These are phyloP conservation scores for Xyrauchen texanus DNA, from an alignment of 2,113 vertebrate genomes.

Conservation along the genomic window DNA sequence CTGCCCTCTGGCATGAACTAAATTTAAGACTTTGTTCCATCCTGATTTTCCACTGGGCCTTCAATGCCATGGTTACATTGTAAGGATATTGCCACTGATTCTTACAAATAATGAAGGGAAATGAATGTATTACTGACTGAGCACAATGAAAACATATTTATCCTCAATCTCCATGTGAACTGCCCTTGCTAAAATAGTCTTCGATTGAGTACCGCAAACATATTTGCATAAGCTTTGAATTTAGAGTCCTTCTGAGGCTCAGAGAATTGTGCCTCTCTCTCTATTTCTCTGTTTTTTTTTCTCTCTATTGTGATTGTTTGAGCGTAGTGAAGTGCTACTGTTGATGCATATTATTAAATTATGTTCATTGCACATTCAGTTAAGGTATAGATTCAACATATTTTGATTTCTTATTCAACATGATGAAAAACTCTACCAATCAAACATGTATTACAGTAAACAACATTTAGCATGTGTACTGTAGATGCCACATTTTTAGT, in stretches of 20 bases:
- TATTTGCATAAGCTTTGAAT: slow-evolving; percentile 38
- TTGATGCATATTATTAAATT: slow-evolving; percentile 46
- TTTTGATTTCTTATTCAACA: too few species aligned
- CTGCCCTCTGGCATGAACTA: slow-evolving; percentile 52
- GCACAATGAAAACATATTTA: slow-evolving; percentile 47
- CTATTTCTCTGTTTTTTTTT: background rate
- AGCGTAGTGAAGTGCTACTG: slow-evolving; percentile 35
- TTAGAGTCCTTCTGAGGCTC: slow-evolving; percentile 32
- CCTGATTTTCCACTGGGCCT: slow-evolving; percentile 43
- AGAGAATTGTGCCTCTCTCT: background rate
- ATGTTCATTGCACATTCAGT: too few species aligned
- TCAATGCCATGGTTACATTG: slow-evolving; percentile 51
- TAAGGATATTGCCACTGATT: slow-evolving; percentile 51
- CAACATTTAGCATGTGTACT: too few species aligned
- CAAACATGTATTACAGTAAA: too few species aligned
- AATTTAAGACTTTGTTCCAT: slow-evolving; percentile 55
- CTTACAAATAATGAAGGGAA: slow-evolving; percentile 54
- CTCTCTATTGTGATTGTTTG: slow-evolving; percentile 10
- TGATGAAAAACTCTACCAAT: too few species aligned
- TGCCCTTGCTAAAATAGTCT: slow-evolving; percentile 23
- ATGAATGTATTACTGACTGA: slow-evolving; percentile 52
- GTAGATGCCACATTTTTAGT: too few species aligned
- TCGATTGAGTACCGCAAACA: slow-evolving; percentile 28
- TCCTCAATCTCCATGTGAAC: slow-evolving; percentile 39
- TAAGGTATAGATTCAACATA: too few species aligned